phyloP scores from a whole-genome alignment of 2,113 vertebrate species.

The Daphoenositta chrysoptera region DNA sequence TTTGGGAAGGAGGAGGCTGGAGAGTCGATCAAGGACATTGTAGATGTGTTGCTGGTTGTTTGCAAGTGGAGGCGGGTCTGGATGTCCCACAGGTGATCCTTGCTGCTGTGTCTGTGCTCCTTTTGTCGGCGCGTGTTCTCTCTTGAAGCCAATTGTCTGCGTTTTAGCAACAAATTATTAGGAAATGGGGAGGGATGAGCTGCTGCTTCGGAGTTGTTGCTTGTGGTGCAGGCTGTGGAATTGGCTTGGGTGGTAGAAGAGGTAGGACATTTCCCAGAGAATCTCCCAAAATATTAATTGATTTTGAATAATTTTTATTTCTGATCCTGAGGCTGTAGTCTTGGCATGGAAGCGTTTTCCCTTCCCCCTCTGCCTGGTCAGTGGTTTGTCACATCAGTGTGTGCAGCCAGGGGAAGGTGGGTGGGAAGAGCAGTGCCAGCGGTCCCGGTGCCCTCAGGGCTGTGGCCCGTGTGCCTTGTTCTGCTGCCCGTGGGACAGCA shows the following conservation, averaged over 20 bases:
- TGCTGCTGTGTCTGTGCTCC: not conserved
- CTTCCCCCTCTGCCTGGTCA: not conserved
- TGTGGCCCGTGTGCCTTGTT: not conserved
- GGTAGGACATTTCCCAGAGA: not conserved
- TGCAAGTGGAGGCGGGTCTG: not conserved
- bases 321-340: not conserved
- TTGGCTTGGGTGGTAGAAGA: not conserved
- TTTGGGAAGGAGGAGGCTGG: not conserved
- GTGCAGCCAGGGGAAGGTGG: not conserved
- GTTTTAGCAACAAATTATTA: not conserved
- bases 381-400: not conserved
- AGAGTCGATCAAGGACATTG: not conserved
- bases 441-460: fast-evolving
- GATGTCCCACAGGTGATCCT: not conserved
- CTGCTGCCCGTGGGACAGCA: not conserved
- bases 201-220: not conserved
- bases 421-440: not conserved
- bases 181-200: not conserved
- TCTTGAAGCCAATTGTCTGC: not conserved
- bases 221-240: not conserved
- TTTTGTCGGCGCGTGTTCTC: fast-evolving
- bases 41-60: not conserved
- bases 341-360: not conserved
- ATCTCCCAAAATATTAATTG: not conserved
- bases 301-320: not conserved